Conservation (phyloP, 2,113 vertebrate species). For the Thamnaconus septentrionalis region DNA sequence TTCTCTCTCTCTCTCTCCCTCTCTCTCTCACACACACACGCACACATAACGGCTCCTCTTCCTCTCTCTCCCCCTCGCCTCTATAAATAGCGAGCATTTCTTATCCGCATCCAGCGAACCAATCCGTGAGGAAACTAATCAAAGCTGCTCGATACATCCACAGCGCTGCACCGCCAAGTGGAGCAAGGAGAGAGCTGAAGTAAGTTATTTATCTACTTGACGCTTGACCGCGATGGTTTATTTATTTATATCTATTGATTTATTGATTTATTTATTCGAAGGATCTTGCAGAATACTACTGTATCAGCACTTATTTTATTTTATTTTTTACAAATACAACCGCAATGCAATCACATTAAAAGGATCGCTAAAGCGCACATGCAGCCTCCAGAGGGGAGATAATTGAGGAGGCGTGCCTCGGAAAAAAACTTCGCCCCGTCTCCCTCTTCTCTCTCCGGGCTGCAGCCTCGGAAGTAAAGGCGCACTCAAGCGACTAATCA, state of each 20-base stretch:
- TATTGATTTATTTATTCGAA: background rate
- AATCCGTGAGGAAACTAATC: conserved; percentile 43
- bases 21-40: too few species aligned
- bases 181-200: conserved; percentile 7
- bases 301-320: too few species aligned
- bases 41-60: too few species aligned
- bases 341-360: too few species aligned
- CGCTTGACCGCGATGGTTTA: too few species aligned
- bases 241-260: background rate
- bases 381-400: conserved; percentile 31
- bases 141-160: conserved; percentile 14
- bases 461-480: conserved; percentile 17
- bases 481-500: conserved; percentile 36
- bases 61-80: conserved; percentile 8
- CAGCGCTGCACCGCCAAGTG: background rate
- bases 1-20: too few species aligned
- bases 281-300: background rate
- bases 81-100: conserved; percentile 56
- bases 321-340: too few species aligned
- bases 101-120: conserved; percentile 54
- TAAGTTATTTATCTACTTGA: conserved; percentile 38
- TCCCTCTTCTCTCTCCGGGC: conserved; percentile 10
- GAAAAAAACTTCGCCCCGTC: conserved; percentile 31
- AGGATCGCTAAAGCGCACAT: conserved; percentile 1
- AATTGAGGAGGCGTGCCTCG: conserved; percentile 69